A percentile compares a stretch with the other conserved stretches of the same genome.
Evolutionary conservation across 1,140 invertebrate species (phyloP).

Genomic region (Cydia strobilella): DNA sequence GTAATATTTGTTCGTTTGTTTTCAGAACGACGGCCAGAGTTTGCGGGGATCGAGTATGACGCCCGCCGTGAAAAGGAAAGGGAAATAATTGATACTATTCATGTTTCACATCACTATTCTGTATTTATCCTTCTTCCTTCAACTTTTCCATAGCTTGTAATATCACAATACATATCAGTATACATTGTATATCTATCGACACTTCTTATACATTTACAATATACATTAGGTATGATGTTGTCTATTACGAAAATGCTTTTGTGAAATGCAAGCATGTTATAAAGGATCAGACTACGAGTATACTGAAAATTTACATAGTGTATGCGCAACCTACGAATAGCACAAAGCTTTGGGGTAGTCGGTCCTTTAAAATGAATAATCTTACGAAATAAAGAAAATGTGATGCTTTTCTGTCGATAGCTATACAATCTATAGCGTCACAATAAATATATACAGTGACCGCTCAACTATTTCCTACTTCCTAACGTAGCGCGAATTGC

Average conservation of each 20-base stretch:
- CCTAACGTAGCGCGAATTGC: conserved; percentile 40
- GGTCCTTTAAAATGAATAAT: neutral
- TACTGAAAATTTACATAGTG: neutral
- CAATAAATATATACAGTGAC: conserved; percentile 41
- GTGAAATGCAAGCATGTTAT: neutral
- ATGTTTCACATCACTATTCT: conserved; percentile 66
- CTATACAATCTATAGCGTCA: conserved; percentile 42
- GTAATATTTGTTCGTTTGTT: conserved; percentile 17
- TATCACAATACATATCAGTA: conserved; percentile 76
- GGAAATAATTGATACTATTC: conserved; percentile 71
- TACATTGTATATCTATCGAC: conserved; percentile 48
- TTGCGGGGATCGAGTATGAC: conserved; percentile 70
- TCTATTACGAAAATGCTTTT: neutral
- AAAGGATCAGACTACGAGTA: neutral
- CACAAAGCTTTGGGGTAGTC: neutral
- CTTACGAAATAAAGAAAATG: neutral
- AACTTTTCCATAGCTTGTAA: conserved; percentile 74
- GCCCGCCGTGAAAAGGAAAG: conserved; percentile 75
- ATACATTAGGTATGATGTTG: neutral
- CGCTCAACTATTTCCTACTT: conserved; percentile 37
- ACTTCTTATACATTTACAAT: neutral
- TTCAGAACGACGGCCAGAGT: conserved; percentile 56
- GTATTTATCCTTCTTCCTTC: conserved; percentile 70
- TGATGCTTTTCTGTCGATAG: conserved; percentile 38
- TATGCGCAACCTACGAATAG: conserved; percentile 15